Conservation (phyloP, 2,797 vertebrate genomes). For the Stomatorhinus walkeri region DNA sequence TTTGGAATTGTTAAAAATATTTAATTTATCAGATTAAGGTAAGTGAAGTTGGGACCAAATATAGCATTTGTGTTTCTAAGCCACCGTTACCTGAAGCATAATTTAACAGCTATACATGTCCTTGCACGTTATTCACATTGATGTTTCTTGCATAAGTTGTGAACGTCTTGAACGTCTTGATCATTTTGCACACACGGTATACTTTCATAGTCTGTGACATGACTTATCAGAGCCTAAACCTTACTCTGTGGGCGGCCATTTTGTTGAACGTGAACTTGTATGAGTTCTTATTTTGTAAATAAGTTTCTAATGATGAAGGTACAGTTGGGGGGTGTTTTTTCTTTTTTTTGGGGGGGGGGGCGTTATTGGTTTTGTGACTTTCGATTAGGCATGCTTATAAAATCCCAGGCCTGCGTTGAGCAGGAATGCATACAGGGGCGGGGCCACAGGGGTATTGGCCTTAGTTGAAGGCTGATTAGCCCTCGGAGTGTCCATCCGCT, state of each 20-base stretch:
- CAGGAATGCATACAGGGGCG: slow-evolving; percentile 5
- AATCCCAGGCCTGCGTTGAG: slow-evolving; percentile 35
- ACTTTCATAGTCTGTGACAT: background rate
- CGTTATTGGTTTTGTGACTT: slow-evolving; percentile 45
- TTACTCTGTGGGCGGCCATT: background rate
- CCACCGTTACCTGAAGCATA: background rate
- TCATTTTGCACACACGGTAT: background rate
- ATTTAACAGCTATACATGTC: background rate
- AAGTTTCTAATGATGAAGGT: slow-evolving; percentile 46
- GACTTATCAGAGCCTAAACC: background rate
- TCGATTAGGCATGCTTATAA: slow-evolving; percentile 52
- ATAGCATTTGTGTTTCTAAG: background rate
- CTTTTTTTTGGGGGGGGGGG: background rate
- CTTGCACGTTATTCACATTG: background rate
- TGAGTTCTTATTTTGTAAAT: slow-evolving; percentile 37
- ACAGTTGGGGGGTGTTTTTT: slow-evolving; percentile 33
- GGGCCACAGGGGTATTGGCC: background rate
- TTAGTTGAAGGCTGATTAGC: background rate
- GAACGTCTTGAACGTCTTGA: background rate
- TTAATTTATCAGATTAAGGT: background rate
- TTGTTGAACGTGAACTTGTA: background rate
- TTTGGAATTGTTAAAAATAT: background rate
- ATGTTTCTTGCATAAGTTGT: background rate
- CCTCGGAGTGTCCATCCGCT: background rate
- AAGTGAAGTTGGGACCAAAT: background rate